Base-by-base conservation (phyloP, 2,888 invertebrate species). In the Cynaeus angustus region DNA sequence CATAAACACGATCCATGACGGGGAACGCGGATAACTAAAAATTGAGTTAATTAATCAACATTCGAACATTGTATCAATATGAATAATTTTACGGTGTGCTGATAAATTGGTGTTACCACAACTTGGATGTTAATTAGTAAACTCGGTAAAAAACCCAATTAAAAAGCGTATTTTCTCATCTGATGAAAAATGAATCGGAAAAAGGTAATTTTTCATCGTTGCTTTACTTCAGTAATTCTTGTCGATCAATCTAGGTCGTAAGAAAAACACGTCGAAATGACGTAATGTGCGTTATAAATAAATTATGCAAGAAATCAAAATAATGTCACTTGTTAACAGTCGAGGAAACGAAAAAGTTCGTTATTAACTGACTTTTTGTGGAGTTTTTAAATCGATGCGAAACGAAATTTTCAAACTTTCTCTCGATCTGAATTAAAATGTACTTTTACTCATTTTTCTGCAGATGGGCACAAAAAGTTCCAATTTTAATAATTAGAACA, bases 301-400 rank as follows among this genome's bases (percentile, higher is more conserved):
- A 48, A 48, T 48, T 48, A 48, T 48, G 48, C 48, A 48, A 48
- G 26, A 48, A 48, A 48, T 26, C 26, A 48, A 45, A 45, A 45
- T 45, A 45, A 9, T 45, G 45, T 45, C 14, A 14, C 45, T n/a
- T 16, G 48, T 48, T 14, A 43, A 6, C 1, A 12, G 43, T 33
- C n/a, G 33, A 33, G n/a, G 33, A 33, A 33, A 33, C 33, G 33
- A 33, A 33, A 33, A 33, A 33, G 9, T 33, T 33, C 33, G 2
- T 33, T 33, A 33, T 33, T n/a, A 9, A 33, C 33, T 7, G 33
- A 33, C 33, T 33, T 33, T 33, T 33, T 33, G 33, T 33, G 1
- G 33, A n/a, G 33, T 33, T 33, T 33, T 33, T n/a, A 33, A 33
- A 33, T 1, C 33, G 33, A 33, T 33, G 7, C 33, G 33, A 33